Percentiles rank a stretch among this genome's conserved stretches.
Conservation (phyloP, 2,797 vertebrate species). For the Xenentodon cancila region DNA sequence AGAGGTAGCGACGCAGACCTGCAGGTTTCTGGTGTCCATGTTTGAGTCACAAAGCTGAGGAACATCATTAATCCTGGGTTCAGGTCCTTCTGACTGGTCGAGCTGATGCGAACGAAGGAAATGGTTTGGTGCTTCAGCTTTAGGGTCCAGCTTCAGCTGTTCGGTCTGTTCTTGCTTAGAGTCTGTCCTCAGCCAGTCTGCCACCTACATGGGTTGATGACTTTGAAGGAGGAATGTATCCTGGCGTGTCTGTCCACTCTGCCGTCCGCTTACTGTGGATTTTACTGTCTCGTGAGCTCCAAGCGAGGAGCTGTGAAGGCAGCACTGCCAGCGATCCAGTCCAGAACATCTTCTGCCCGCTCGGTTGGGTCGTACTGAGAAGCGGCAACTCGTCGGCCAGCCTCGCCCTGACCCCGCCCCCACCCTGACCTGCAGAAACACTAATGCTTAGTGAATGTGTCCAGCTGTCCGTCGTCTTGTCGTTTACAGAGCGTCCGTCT, state of each 20-base stretch:
- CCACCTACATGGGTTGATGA: no score
- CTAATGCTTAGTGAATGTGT: conserved; percentile 61
- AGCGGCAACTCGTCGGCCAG: conserved; percentile 1
- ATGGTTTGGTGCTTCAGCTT: no score
- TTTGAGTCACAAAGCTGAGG: no score
- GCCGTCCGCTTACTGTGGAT: conserved; percentile 15
- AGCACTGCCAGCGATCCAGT: conserved; percentile 51
- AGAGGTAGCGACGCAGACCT: no score
- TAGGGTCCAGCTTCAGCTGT: no score
- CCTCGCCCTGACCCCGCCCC: no score
- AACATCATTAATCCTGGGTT: no score
- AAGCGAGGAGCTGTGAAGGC: conserved; percentile 11
- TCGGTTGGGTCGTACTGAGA: conserved; percentile 16
- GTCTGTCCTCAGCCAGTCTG: no score
- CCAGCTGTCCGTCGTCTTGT: conserved; percentile 17
- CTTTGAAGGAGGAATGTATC: background rate
- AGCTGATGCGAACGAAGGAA: no score
- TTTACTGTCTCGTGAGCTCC: background rate
- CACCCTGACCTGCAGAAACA: conserved; percentile 1
- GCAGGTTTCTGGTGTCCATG: no score
- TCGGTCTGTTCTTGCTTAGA: no score
- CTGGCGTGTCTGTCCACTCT: conserved; percentile 6
- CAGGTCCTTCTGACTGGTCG: no score
- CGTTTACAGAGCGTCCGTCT: conserved; percentile 49
- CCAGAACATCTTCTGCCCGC: conserved; percentile 8